Percentiles rank a stretch among this genome's conserved stretches.
These are phyloP conservation scores for Himalopsyche phryganea DNA, from an alignment of 1,140 invertebrate genomes.

Conservation along the genomic window DNA sequence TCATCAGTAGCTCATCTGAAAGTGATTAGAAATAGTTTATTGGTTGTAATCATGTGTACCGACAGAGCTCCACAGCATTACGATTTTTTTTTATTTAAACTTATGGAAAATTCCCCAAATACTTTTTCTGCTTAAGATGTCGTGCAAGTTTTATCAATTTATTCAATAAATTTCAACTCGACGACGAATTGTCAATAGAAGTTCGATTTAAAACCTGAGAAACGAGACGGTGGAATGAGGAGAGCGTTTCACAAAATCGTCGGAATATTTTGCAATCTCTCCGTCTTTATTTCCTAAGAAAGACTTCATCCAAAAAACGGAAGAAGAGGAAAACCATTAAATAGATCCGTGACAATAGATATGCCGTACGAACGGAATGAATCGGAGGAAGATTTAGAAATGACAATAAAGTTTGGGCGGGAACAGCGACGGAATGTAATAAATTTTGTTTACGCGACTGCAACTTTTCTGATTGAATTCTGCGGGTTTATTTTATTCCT, in stretches of 20 bases:
- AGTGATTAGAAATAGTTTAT: too few relatives aligned
- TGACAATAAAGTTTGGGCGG: conserved; percentile 1
- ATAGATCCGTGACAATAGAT: conserved; percentile 19
- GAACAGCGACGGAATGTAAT: neutral
- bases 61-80: too few relatives aligned
- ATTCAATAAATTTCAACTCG: too few relatives aligned
- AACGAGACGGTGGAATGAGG: neutral
- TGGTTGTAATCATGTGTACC: too few relatives aligned
- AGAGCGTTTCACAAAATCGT: conserved; percentile 8
- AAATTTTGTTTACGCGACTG: neutral
- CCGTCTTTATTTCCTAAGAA: conserved; percentile 1
- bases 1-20: too few relatives aligned
- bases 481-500: too few relatives aligned
- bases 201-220: neutral
- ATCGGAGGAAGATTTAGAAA: conserved; percentile 9
- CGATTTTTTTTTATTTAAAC: too few relatives aligned
- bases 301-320: neutral
- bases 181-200: neutral
- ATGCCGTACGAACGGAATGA: conserved; percentile 10
- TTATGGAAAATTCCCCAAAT: too few relatives aligned
- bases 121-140: too few relatives aligned
- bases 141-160: too few relatives aligned
- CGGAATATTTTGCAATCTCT: conserved; percentile 24
- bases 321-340: conserved; percentile 13
- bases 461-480: too few relatives aligned